These are phyloP conservation scores for Bugulina stolonifera DNA, from an alignment of 2,888 invertebrate species.

Conservation along the genomic window DNA sequence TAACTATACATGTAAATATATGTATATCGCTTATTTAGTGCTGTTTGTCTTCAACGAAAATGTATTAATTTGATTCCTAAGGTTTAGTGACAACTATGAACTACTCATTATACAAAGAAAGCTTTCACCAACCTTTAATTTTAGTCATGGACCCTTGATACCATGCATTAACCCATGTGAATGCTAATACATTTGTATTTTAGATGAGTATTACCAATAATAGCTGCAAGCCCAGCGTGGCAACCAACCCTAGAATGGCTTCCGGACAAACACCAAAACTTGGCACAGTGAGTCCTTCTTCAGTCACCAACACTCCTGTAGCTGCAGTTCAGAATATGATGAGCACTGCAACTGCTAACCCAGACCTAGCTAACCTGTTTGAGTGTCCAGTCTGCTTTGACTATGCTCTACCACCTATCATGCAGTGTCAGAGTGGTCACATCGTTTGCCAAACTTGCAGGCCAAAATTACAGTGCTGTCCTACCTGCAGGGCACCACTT, in stretches of 20 bases:
- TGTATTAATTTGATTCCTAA: too few species aligned
- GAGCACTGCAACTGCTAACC: slow-evolving; percentile 7
- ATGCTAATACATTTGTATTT: too few species aligned
- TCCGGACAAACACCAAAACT: slow-evolving; percentile 23
- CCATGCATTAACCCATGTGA: too few species aligned
- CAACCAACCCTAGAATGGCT: slow-evolving; percentile 23
- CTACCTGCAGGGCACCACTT: slow-evolving; percentile 92
- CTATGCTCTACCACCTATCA: slow-evolving; percentile 95
- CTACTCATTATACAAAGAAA: too few species aligned
- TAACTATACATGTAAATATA: too few species aligned
- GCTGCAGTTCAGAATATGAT: slow-evolving; percentile 2
- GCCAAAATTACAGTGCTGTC: slow-evolving; percentile 93
- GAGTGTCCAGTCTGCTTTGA: slow-evolving; percentile 85
- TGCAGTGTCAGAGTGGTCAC: slow-evolving; percentile 97
- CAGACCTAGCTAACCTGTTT: slow-evolving; percentile 53
- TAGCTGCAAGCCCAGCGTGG: slow-evolving; percentile 10
- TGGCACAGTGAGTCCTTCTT: slow-evolving; percentile 19
- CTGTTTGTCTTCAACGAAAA: too few species aligned
- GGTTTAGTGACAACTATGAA: too few species aligned
- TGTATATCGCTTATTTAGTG: too few species aligned
- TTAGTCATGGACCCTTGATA: too few species aligned
- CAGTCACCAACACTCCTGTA: slow-evolving; percentile 5
- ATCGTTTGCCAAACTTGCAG: slow-evolving; percentile 95
- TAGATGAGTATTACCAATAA: too few species aligned
- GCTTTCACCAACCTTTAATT: too few species aligned